These are phyloP conservation scores for Anabacerthia variegaticeps DNA, from an alignment of 2,797 vertebrate genomes.

Conservation along the genomic window DNA sequence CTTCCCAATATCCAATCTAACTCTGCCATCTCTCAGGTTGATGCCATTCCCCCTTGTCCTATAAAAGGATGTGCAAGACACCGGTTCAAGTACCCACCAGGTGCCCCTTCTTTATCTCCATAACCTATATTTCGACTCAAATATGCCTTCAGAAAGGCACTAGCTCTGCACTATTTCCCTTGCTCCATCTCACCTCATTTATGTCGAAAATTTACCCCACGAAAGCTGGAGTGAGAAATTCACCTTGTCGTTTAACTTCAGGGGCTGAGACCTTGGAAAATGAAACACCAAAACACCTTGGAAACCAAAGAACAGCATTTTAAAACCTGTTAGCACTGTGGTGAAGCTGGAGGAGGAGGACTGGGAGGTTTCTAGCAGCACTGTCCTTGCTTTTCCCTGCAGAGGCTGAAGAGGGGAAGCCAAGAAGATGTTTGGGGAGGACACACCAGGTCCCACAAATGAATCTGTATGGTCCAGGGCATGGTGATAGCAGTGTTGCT, in stretches of 20 bases:
- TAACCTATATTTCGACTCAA: not conserved
- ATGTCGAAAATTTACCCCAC: not conserved
- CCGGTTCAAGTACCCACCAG: not conserved
- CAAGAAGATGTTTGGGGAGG: not conserved
- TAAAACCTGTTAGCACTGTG: not conserved
- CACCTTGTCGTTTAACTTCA: fast-evolving
- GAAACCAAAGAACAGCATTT: not conserved
- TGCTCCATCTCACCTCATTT: not conserved
- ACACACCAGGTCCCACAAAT: fast-evolving
- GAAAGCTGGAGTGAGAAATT: not conserved
- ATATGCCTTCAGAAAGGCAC: not conserved
- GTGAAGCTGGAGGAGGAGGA: not conserved
- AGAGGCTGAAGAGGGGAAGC: fast-evolving
- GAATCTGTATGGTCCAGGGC: not conserved
- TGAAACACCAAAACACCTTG: not conserved
- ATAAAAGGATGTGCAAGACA: not conserved
- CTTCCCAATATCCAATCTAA: not conserved
- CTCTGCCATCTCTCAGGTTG: not conserved
- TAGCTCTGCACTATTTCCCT: not conserved
- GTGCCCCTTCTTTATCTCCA: not conserved
- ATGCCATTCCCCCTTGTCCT: not conserved
- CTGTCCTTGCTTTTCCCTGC: not conserved
- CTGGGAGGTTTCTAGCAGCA: not conserved
- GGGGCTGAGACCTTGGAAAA: not conserved
- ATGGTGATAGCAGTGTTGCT: not conserved